Conservation (phyloP, 2,113 vertebrate genomes). For the Pteruthius melanotis region DNA sequence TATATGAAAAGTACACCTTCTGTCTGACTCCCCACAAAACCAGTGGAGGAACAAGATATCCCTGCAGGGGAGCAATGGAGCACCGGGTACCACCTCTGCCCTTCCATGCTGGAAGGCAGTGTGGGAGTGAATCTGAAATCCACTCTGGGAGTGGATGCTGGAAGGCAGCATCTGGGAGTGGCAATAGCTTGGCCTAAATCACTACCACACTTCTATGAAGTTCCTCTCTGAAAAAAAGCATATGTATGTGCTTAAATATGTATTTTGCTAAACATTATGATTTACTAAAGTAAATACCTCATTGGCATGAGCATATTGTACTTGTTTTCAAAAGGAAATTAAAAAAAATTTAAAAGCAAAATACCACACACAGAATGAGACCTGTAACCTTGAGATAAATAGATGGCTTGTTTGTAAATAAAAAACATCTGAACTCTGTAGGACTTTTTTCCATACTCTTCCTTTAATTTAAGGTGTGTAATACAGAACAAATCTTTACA, state of each 20-base stretch:
- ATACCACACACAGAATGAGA: neutral
- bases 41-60: neutral
- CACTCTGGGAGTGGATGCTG: too few relatives aligned
- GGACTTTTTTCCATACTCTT: neutral
- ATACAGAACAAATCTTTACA: neutral
- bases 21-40: neutral
- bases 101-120: rapidly evolving
- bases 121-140: too few relatives aligned
- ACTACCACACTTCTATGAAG: neutral
- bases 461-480: neutral
- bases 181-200: neutral
- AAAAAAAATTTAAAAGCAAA: neutral
- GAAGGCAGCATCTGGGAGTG: neutral
- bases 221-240: neutral
- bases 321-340: neutral
- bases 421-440: neutral
- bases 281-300: neutral
- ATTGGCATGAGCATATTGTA: neutral
- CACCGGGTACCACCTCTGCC: neutral
- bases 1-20: neutral
- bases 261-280: neutral
- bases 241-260: neutral
- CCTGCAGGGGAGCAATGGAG: neutral
- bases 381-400: neutral
- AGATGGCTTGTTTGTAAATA: neutral